Evolutionary conservation across 2,888 invertebrate species (phyloP), one percentile per base, ranked within the genome.

Genomic region (Ormia ochracea): DNA sequence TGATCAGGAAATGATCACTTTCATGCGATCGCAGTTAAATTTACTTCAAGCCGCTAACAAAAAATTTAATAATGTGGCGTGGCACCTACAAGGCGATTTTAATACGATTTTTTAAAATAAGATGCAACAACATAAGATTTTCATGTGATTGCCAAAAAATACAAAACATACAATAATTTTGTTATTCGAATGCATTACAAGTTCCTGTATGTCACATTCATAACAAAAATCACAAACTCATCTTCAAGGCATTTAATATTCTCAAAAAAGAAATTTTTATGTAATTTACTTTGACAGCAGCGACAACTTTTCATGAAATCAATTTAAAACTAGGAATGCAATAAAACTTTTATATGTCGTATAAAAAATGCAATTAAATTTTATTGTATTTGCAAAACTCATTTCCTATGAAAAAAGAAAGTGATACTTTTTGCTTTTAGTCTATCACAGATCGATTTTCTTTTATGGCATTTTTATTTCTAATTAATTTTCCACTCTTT

Each of bases 401-500:
- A 52, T 33, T 4, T 41, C 6, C 33, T 14, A 33, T 43, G 31
- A 63, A 66, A 72, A 63, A 63, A 43, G 72, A 63, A 72, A 72
- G 61, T 52, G 14, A 38, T 59, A 59, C 17, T 38, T 59, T 70
- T 14, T n/a, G n/a, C 0, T 38, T 54, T 54, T n/a, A 19, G 12
- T 19, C 5, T n/a, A n/a, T n/a, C 21, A 31, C 31, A 54, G 17
- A n/a, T n/a, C n/a, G n/a, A n/a, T n/a, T n/a, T n/a, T n/a, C 31
- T 43, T 74, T 43, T 31, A 43, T 66, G 59, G 50, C 31, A 23
- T 31, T 68, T 59, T 54, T 23, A 54, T 74, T 48, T 41, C n/a
- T 48, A 48, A 63, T 77, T 65, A 54, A 50, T 50, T 58, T 56
- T 77, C n/a, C 38, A 56, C 17, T 56, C n/a, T n/a, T n/a, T n/a